These are phyloP conservation scores for Atta colombica DNA, from an alignment of 1,140 invertebrate species.

Conservation along the genomic window DNA sequence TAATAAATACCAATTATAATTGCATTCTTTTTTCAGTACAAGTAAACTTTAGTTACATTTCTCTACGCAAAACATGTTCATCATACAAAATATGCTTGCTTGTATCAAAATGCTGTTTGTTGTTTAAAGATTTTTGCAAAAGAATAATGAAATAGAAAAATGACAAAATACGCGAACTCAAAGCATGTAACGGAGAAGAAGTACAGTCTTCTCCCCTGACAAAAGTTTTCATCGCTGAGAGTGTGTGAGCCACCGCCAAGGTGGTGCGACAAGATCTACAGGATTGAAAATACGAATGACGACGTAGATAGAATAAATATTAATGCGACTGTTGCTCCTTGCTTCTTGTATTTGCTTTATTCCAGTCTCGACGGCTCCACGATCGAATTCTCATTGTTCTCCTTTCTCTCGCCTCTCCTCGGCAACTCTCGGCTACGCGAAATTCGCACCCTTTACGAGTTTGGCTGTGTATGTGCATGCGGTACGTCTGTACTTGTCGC, in stretches of 20 bases:
- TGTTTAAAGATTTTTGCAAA: neutral
- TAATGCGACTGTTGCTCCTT: conserved; percentile 68
- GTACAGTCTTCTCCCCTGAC: conserved; percentile 17
- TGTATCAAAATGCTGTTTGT: neutral
- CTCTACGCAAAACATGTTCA: neutral
- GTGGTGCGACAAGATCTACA: neutral
- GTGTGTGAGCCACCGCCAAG: neutral
- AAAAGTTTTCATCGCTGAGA: conserved; percentile 60
- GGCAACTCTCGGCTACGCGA: conserved; percentile 35
- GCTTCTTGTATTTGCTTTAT: conserved; percentile 46
- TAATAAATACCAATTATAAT: neutral
- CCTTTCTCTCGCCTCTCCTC: conserved; percentile 39
- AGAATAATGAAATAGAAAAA: neutral
- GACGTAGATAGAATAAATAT: conserved; percentile 76
- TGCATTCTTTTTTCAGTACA: neutral
- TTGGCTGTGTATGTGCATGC: neutral
- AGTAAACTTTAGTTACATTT: neutral
- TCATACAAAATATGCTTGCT: neutral
- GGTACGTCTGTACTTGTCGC: conserved; percentile 45
- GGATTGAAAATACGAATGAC: conserved; percentile 40
- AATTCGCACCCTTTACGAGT: conserved; percentile 36
- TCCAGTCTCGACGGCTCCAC: conserved; percentile 49
- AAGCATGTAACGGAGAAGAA: conserved; percentile 4
- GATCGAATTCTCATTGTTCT: conserved; percentile 72
- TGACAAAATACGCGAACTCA: conserved; percentile 2